phyloP scores from a whole-genome alignment of 2,113 vertebrate genomes.

The Asarcornis scutulata region DNA sequence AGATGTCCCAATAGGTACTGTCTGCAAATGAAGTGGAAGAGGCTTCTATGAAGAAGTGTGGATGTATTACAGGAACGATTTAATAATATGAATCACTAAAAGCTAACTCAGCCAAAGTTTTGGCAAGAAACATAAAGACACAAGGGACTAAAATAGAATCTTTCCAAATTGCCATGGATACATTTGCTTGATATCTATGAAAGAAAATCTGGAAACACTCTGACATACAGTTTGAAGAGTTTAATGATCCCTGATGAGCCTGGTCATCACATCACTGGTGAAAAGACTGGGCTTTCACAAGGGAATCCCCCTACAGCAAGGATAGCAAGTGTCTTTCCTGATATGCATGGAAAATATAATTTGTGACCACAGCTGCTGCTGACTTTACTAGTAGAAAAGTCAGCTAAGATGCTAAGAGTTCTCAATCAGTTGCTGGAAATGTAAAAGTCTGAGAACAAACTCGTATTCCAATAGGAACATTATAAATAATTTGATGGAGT shows the following conservation, averaged over 20 bases:
- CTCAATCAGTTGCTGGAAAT: constrained; percentile 50
- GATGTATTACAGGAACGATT: constrained; percentile 59
- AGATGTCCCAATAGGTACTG: not conserved
- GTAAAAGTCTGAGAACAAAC: not conserved
- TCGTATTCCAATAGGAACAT: constrained; percentile 52
- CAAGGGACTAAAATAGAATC: constrained; percentile 33
- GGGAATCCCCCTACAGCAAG: not conserved
- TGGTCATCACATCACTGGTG: not conserved
- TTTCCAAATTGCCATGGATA: constrained; percentile 36
- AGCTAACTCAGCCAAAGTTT: constrained; percentile 39
- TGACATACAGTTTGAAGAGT: not conserved
- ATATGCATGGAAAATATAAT: constrained; percentile 46
- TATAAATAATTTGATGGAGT: constrained; percentile 31
- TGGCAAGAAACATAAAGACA: constrained; percentile 47
- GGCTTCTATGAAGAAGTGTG: not conserved
- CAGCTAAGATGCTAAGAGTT: constrained; percentile 28
- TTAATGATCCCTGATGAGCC: constrained; percentile 7
- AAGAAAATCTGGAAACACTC: constrained; percentile 35
- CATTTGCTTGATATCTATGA: not conserved
- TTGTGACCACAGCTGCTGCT: not conserved
- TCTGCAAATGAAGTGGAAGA: not conserved
- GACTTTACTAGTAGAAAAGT: constrained; percentile 6
- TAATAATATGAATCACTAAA: constrained; percentile 55
- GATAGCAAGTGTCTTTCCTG: not conserved
- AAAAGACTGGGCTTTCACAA: constrained; percentile 24